Evolutionary conservation across 2,797 vertebrate genomes (phyloP).

Genomic region (Loris lydekkerianus): DNA sequence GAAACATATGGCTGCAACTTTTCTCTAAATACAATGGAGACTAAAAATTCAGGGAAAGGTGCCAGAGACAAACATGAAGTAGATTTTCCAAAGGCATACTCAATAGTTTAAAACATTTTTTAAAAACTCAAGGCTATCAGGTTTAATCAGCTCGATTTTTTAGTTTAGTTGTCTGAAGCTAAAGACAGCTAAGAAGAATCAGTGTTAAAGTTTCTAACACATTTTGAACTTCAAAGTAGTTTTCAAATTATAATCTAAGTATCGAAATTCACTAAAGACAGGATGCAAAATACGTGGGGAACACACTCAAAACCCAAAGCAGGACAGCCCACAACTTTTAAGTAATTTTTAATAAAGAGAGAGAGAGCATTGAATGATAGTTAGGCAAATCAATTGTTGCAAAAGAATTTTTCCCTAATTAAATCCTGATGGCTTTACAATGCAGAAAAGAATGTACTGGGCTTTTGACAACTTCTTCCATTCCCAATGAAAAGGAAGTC

Average conservation of each 20-base stretch:
- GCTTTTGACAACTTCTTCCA: constrained; percentile 74
- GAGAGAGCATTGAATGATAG: constrained; percentile 76
- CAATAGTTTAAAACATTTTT: constrained; percentile 60
- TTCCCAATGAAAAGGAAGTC: constrained; percentile 68
- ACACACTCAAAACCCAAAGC: constrained; percentile 3
- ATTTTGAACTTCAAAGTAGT: constrained; percentile 41
- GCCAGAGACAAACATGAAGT: constrained; percentile 55
- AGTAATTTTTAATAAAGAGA: constrained; percentile 77
- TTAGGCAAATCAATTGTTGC: constrained; percentile 81
- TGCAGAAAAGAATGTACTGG: constrained; percentile 71
- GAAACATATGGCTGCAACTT: constrained; percentile 77
- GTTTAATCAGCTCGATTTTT: constrained; percentile 49
- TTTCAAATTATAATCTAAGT: constrained; percentile 67
- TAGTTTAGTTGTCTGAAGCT: constrained; percentile 53
- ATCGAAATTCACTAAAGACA: constrained; percentile 22
- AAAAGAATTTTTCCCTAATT: constrained; percentile 76
- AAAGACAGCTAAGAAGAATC: constrained; percentile 51
- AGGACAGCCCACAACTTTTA: constrained; percentile 54
- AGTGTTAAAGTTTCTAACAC: constrained; percentile 58
- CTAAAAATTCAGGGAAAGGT: constrained; percentile 52
- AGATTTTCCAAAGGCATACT: constrained; percentile 61
- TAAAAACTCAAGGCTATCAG: constrained; percentile 41
- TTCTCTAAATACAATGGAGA: constrained; percentile 66
- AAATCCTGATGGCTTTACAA: constrained; percentile 78
- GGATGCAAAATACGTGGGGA: constrained; percentile 29